A percentile compares a stretch with the other conserved stretches of the same genome.
Conservation (phyloP, 1,140 invertebrate species). For the Archivesica marissinica region DNA sequence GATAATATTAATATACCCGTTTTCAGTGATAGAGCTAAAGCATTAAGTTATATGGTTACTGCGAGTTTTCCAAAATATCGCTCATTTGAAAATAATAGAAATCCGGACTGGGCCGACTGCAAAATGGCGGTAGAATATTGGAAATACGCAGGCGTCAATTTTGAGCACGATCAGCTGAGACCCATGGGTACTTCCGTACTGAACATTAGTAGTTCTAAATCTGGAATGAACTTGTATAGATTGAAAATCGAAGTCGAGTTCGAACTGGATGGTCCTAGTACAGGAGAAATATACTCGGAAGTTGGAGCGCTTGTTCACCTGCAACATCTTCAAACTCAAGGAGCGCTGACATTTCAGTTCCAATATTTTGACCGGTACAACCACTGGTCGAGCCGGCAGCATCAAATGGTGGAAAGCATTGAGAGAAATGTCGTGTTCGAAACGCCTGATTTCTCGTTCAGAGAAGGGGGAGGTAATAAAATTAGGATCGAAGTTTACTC, state of each 20-base stretch:
- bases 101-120: slow-evolving; percentile 66
- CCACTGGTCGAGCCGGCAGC: slow-evolving; percentile 18
- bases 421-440: slow-evolving; percentile 17
- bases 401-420: slow-evolving; percentile 11
- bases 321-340: slow-evolving; percentile 14
- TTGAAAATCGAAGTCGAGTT: slow-evolving; percentile 58
- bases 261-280: slow-evolving; percentile 45
- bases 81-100: slow-evolving; percentile 53
- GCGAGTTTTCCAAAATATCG: slow-evolving; percentile 59
- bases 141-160: slow-evolving; percentile 1
- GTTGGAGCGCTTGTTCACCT: slow-evolving; percentile 65
- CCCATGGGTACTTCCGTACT: neutral
- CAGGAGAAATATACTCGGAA: slow-evolving; percentile 68
- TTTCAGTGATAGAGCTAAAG: slow-evolving; percentile 28
- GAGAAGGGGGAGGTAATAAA: slow-evolving; percentile 48
- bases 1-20: slow-evolving; percentile 58
- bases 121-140: slow-evolving; percentile 44
- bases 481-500: slow-evolving; percentile 44
- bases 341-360: slow-evolving; percentile 42
- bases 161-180: neutral
- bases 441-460: slow-evolving; percentile 71
- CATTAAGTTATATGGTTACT: slow-evolving; percentile 11
- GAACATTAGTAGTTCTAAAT: neutral
- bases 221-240: neutral
- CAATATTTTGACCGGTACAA: slow-evolving; percentile 57